phyloP scores from a whole-genome alignment of 2,888 invertebrate species.

The Xestia sexstrigata region DNA sequence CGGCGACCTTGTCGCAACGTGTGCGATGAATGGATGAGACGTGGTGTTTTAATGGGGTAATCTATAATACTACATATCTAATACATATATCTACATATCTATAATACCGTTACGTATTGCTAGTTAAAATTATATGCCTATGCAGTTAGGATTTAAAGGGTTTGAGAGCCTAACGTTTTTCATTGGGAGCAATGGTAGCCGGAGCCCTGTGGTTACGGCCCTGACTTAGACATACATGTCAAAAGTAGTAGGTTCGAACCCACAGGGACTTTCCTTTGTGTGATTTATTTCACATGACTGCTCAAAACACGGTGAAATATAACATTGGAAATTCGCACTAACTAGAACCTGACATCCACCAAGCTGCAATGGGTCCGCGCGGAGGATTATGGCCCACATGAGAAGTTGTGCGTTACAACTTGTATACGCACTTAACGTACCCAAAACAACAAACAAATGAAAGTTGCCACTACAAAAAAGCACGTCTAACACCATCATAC shows the following conservation, averaged over 20 bases:
- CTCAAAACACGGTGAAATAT: not conserved
- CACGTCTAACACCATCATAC: slow-evolving; percentile 1
- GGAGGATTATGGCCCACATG: not conserved
- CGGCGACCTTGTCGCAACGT: slow-evolving; percentile 49
- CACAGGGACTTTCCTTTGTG: not conserved
- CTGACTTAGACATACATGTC: not conserved
- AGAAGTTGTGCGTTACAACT: not conserved
- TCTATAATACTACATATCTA: too few relatives aligned
- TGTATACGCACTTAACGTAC: not conserved
- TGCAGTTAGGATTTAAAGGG: not conserved
- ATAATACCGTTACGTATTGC: too few relatives aligned
- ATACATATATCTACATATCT: too few relatives aligned
- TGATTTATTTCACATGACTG: not conserved
- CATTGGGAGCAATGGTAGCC: not conserved
- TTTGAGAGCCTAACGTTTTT: not conserved
- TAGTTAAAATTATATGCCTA: not conserved
- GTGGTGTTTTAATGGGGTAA: not conserved
- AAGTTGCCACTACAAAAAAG: slow-evolving; percentile 27
- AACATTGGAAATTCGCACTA: not conserved
- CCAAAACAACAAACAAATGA: slow-evolving; percentile 32
- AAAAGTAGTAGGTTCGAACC: not conserved
- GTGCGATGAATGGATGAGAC: slow-evolving; percentile 37
- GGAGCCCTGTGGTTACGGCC: not conserved
- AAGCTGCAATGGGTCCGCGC: not conserved
- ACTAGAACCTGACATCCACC: not conserved